Base-by-base conservation (phyloP, 2,797 vertebrate species). In the Galago senegalensis region DNA sequence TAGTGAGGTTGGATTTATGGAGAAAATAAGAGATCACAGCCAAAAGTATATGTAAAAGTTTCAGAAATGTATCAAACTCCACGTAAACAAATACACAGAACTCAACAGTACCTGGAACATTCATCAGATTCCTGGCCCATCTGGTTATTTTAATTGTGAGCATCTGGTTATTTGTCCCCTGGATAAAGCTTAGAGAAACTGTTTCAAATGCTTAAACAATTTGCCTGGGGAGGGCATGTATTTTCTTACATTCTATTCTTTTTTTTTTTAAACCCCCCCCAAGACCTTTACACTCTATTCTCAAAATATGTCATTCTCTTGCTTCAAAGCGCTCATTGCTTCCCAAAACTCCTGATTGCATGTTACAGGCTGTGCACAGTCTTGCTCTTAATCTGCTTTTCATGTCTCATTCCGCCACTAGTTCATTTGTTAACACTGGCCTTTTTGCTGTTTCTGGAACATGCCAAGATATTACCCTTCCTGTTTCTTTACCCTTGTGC, bases 1-100 rank as follows among this genome's bases (percentile, higher is more conserved):
- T 43, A 75, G 29, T 86, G 49, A 86, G 23, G 76, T 87, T 96
- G 43, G 21, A 77, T 92, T 85, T 34, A 16, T 83, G 69, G 82
- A 67, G 40, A 88, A 92, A 77, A 10, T 67, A 84, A 60, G 58
- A 73, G 87, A 34, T 83, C 83, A 85, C 37, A 91, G 27, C 21
- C 20, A 43, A 79, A 94, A 90, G 34, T 76, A 7, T 83, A 31
- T 80, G n/a, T 82, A 43, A 37, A 93, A 81, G 67, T 93, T 89
- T 89, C n/a, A 82, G 46, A 89, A 97, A 89, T 89, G 37, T 65
- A 76, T 53, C 58, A 85, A 79, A 70, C 37, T 91, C 37, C 46
- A 80, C 27, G 31, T 37, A 40, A 85, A 75, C 43, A 91, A 46
- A 84, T 73, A 46, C 5, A 37, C 73, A 86, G 61, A 73, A 49